Base-by-base conservation (phyloP, 1,140 invertebrate species). In the Bradysia coprophila region DNA sequence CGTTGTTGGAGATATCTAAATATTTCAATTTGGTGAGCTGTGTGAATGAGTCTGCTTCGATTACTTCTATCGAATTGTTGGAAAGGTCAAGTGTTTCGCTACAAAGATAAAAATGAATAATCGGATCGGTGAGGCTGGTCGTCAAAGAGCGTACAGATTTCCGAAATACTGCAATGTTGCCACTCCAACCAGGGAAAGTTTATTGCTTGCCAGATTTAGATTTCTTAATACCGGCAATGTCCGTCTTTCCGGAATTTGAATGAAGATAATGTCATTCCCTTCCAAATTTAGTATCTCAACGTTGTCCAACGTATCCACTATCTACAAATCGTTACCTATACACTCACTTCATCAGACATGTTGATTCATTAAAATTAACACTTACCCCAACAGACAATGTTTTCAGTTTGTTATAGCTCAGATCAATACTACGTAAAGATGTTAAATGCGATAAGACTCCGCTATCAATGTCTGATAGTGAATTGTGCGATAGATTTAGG, bases 1-100 rank as follows among this genome's bases (percentile, higher is more conserved):
- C 28, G 18, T 42, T 42, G n/a, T 19, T 13, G 10, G 41, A 42
- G 4, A 42, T 22, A 37, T 42, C 41, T 6, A 42, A 31, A 15
- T 22, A 20, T 21, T 15, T 33, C 16, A 42, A 36, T 22, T 8
- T 6, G 2, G 2, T 23, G 1, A 42, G 21, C 19, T 13, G n/a
- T 4, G 13, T 13, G 21, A 42, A 42, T 4, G 41, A 19, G 16
- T 42, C 20, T 3, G 19, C 9, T 34, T 42, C 41, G 1, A 42
- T 42, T 4, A 22, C 23, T 34, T 9, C 9, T 21, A 42, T 36
- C 15, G 8, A 8, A 18, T 42, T 42, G 9, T 33, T 9, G 1
- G 41, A 34, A n/a, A 42, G 6, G 16, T 34, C 22, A 4, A 42
- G 10, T 23, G 13, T 16, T 36, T 36, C 13, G 13, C 40, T 41